These are phyloP conservation scores for Epinotia demarniana DNA, from an alignment of 2,888 invertebrate genomes.

Conservation along the genomic window DNA sequence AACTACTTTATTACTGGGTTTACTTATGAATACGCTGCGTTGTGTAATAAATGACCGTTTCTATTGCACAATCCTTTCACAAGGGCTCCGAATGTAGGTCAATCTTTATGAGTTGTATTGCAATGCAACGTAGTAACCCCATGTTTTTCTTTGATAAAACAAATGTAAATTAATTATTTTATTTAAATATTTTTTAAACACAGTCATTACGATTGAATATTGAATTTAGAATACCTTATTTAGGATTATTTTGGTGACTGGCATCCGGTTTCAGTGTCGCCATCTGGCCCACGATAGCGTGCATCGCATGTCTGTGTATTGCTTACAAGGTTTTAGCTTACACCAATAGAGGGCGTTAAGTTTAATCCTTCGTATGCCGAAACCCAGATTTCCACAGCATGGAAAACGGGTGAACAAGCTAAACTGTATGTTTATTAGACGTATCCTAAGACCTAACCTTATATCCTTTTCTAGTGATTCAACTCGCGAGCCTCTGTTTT, in stretches of 20 bases:
- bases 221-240: not conserved
- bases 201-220: not conserved
- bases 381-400: no score
- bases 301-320: not conserved
- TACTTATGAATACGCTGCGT: conserved; percentile 80
- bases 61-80: conserved; percentile 86
- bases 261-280: conserved; percentile 36
- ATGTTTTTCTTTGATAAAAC: conserved; percentile 32
- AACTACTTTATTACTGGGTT: conserved; percentile 78
- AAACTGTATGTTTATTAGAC: no score
- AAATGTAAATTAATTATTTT: conserved; percentile 23
- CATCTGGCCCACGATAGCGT: not conserved
- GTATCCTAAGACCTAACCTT: no score
- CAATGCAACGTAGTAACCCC: conserved; percentile 62
- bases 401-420: no score
- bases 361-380: not conserved
- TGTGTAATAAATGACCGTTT: conserved; percentile 85
- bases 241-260: conserved; percentile 13
- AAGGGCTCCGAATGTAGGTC: conserved; percentile 84
- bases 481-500: no score
- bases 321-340: not conserved
- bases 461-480: no score
- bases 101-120: conserved; percentile 78
- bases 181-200: no score
- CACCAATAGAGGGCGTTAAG: conserved; percentile 28